Base-by-base conservation (phyloP, 2,797 vertebrate genomes). In the Chelon auratus region DNA sequence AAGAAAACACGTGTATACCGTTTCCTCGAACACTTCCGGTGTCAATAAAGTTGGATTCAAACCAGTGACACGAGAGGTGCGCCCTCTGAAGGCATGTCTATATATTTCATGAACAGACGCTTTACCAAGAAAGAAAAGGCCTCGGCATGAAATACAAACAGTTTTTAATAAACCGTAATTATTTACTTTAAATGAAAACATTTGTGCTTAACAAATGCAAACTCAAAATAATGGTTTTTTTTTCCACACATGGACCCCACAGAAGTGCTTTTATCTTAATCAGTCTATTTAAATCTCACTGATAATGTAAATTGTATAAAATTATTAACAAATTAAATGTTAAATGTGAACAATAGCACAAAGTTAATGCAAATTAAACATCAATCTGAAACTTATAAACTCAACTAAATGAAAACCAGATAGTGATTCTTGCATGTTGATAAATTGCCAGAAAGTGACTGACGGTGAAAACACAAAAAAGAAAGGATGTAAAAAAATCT, bases 11-110 rank as follows among this genome's bases (percentile, higher is more conserved):
- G 91, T 92, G 93, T 60, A 78, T 6, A 2, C 14, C 5, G 72
- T 26, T 80, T 82, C 78, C 39, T 22, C 11, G 5, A 0, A 2
- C 5, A 77, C 78, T 86, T 92, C 91, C 88, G 87, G 1, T 92
- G 66, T 77, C 85, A 92, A 92, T 92, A 93, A 92, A 92, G 92
- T 86, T 93, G 4, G 1, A 74, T 89, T 87, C 55, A 89, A 92
- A 75, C 9, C 4, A 1, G 36, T 9, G 1, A 14, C 36, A 47
- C 13, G 0, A 11, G 2, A 11, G 0, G 51, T 0, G 81, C 80
- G 81, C 82, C 87, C 82, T 24, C 89, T 83, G 1, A 1, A 1
- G 66, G 48, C 0, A 1, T 12, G 13, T 11, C 36, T 11, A 20
- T 20, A 18, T 14, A 18, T 1, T 7, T 9, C 12, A 15, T 6